These are phyloP conservation scores for Aplocera efformata DNA, from an alignment of 2,888 invertebrate genomes.

Conservation along the genomic window DNA sequence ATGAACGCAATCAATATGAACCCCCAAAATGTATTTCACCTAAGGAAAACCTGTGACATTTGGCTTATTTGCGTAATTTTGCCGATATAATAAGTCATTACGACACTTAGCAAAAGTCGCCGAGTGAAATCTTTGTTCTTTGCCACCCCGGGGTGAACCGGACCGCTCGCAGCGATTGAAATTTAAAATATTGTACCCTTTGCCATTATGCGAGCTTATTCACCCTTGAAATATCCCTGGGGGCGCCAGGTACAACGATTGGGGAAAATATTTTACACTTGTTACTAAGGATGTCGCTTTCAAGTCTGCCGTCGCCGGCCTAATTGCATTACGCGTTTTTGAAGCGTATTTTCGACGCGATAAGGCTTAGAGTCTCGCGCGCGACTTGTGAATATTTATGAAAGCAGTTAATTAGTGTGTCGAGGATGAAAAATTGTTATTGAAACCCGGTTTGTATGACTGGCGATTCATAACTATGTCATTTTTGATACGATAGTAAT, in stretches of 20 bases:
- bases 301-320: slow-evolving; percentile 55
- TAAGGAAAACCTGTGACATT: slow-evolving; percentile 18
- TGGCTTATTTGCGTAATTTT: slow-evolving; percentile 40
- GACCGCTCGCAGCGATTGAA: slow-evolving; percentile 81
- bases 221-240: slow-evolving; percentile 82
- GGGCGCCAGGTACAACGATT: slow-evolving; percentile 78
- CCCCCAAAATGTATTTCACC: no score
- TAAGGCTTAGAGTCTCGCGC: slow-evolving; percentile 45
- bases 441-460: slow-evolving; percentile 77
- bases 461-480: slow-evolving; percentile 77
- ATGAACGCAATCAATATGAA: no score
- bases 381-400: slow-evolving; percentile 62
- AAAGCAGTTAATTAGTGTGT: slow-evolving; percentile 79
- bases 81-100: slow-evolving; percentile 64
- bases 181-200: slow-evolving; percentile 82
- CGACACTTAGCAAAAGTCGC: slow-evolving; percentile 71
- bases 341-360: slow-evolving; percentile 29
- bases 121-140: slow-evolving; percentile 72
- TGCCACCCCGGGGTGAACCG: slow-evolving; percentile 56
- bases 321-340: slow-evolving; percentile 39
- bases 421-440: slow-evolving; percentile 80
- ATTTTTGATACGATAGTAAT: slow-evolving; percentile 73
- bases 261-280: slow-evolving; percentile 81
- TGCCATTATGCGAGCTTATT: slow-evolving; percentile 81
- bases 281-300: slow-evolving; percentile 78